A percentile compares a stretch with the other conserved stretches of the same genome.
Conservation (phyloP, 2,888 invertebrate species). For the Ormyrus pomaceus region DNA sequence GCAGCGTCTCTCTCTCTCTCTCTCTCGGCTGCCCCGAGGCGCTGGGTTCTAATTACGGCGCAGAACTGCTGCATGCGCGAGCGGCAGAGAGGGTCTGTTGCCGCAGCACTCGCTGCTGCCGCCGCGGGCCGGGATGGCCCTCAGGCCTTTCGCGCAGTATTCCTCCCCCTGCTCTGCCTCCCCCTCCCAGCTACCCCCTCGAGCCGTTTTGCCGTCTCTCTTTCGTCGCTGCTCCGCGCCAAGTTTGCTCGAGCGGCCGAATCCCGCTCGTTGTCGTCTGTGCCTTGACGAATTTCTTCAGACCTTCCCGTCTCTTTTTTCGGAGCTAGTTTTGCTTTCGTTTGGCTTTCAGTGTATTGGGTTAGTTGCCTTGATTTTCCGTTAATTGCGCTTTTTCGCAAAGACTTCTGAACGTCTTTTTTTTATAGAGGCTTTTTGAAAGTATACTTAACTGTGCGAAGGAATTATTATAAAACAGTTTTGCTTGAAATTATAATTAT, state of each 20-base stretch:
- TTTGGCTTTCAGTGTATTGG: not conserved
- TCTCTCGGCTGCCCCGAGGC: conserved; percentile 63
- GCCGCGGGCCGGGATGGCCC: conserved; percentile 68
- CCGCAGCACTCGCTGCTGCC: conserved; percentile 54
- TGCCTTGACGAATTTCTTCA: conserved; percentile 19
- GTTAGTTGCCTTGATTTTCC: not conserved
- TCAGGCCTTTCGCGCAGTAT: conserved; percentile 65
- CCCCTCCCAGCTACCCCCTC: conserved; percentile 8
- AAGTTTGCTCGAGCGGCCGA: conserved; percentile 16
- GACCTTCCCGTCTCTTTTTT: not conserved
- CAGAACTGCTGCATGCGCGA: conserved; percentile 41
- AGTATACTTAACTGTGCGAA: not conserved
- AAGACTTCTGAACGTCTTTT: not conserved
- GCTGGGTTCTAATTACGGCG: conserved; percentile 75
- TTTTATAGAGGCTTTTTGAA: not conserved
- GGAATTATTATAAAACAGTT: too few relatives aligned
- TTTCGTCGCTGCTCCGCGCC: not conserved
- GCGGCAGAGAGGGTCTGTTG: conserved; percentile 49
- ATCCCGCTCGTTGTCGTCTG: not conserved
- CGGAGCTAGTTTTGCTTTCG: not conserved
- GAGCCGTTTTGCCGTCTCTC: not conserved
- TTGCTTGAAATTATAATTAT: too few relatives aligned
- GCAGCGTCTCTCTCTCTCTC: conserved; percentile 8
- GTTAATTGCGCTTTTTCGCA: not conserved
- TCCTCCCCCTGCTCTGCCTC: conserved; percentile 55